Evolutionary conservation across 2,888 invertebrate species (phyloP).

Genomic region (Conus canariensis): DNA sequence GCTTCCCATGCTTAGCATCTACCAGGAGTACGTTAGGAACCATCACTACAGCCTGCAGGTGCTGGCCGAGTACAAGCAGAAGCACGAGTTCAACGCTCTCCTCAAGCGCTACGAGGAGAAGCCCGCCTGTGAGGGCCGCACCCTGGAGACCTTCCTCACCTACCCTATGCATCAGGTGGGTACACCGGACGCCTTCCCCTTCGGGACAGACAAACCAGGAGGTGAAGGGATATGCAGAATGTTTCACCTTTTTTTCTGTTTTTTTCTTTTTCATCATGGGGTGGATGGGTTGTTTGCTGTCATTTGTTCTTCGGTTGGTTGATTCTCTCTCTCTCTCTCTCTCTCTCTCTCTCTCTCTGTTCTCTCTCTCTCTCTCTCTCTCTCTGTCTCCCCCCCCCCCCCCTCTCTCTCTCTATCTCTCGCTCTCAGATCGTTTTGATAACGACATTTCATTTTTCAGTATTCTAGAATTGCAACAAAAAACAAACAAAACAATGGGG

Average conservation of each 20-base stretch:
- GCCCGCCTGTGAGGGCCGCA: constrained; percentile 90
- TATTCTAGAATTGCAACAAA: too few relatives aligned
- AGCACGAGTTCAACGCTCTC: constrained; percentile 87
- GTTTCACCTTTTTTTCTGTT: background rate
- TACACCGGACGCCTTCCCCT: background rate
- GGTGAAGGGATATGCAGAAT: too few relatives aligned
- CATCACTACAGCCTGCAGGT: constrained; percentile 94
- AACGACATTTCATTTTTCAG: too few relatives aligned
- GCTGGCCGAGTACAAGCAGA: constrained; percentile 94
- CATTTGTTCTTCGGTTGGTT: background rate
- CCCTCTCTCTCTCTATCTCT: background rate
- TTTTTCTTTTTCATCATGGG: too few relatives aligned
- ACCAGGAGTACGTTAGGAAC: constrained; percentile 96
- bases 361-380: background rate
- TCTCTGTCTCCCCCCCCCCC: background rate
- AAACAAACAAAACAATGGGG: too few relatives aligned
- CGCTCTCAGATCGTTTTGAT: background rate
- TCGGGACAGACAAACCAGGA: too few relatives aligned
- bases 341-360: background rate
- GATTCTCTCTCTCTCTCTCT: background rate
- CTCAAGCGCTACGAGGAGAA: constrained; percentile 91
- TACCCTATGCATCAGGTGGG: constrained; percentile 96
- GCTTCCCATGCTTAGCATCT: constrained; percentile 95
- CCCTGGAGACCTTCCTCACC: constrained; percentile 92
- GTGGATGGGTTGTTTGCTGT: too few relatives aligned